Conservation (phyloP, 2,888 invertebrate species). For the Tetragonula carbonaria region DNA sequence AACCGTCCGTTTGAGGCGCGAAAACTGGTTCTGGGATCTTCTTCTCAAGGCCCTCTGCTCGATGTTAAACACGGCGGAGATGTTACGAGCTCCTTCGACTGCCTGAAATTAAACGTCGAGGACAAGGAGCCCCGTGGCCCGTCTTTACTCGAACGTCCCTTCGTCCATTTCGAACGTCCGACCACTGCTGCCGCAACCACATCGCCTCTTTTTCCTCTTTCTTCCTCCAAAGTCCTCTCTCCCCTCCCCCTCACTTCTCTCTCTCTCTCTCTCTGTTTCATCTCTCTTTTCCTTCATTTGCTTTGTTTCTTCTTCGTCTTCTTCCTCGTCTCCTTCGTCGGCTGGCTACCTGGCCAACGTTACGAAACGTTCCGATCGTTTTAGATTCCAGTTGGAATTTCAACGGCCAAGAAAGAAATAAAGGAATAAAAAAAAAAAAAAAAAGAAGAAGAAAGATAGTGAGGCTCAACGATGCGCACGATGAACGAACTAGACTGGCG, state of each 20-base stretch:
- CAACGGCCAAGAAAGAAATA: constrained; percentile 39
- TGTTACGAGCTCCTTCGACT: constrained; percentile 64
- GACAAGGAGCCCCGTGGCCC: constrained; percentile 63
- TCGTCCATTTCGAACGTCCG: constrained; percentile 45
- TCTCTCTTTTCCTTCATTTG: constrained; percentile 53
- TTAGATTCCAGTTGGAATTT: constrained; percentile 65
- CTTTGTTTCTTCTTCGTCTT: constrained; percentile 59
- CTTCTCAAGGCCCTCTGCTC: constrained; percentile 67
- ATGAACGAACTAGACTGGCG: not conserved
- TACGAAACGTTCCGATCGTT: constrained; percentile 70
- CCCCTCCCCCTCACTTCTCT: not conserved
- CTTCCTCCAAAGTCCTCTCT: not conserved
- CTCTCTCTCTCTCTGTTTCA: constrained; percentile 3
- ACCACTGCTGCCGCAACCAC: not conserved
- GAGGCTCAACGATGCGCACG: not conserved
- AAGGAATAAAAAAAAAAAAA: not conserved
- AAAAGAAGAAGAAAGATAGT: not conserved
- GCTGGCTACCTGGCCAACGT: constrained; percentile 62
- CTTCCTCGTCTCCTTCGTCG: constrained; percentile 15
- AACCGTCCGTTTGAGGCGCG: constrained; percentile 79
- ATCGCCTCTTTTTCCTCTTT: too few relatives aligned
- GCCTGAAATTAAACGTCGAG: constrained; percentile 71
- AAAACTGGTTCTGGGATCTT: constrained; percentile 79
- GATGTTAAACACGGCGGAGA: constrained; percentile 67
- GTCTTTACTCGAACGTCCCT: constrained; percentile 54